Evolutionary conservation across 2,113 vertebrate genomes (phyloP).

Genomic region (Dinomys branickii): DNA sequence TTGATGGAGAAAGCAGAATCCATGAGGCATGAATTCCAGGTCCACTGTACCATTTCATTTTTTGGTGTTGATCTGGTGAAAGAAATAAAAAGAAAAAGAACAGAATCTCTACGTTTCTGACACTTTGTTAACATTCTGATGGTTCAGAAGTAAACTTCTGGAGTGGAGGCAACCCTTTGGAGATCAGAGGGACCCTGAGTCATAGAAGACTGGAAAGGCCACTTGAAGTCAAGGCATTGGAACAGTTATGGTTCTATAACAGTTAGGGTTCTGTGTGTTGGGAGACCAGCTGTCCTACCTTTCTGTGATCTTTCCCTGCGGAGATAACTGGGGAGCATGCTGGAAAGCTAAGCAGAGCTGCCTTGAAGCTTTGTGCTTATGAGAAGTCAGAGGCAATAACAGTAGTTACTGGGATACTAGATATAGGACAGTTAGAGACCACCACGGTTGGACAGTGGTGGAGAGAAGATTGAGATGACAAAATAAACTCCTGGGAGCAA

Average conservation of each 20-base stretch:
- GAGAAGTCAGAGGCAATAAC: background rate
- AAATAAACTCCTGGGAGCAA: background rate
- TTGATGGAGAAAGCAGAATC: slow-evolving; percentile 6
- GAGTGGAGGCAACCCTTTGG: background rate
- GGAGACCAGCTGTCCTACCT: background rate
- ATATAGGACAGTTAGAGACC: background rate
- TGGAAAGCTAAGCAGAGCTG: background rate
- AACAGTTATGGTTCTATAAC: fast-evolving
- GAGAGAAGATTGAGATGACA: background rate
- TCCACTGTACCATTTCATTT: slow-evolving; percentile 34
- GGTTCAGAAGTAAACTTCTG: background rate
- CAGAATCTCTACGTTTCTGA: background rate
- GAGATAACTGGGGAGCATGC: background rate
- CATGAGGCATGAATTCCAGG: slow-evolving; percentile 3
- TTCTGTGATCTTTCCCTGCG: background rate
- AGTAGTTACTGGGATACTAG: background rate
- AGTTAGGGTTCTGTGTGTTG: background rate
- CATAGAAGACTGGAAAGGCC: background rate
- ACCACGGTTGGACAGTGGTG: background rate
- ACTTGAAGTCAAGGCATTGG: background rate
- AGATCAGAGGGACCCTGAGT: background rate
- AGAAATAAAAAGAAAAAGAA: background rate
- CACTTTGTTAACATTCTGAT: slow-evolving; percentile 31
- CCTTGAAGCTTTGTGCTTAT: background rate
- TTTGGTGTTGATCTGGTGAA: background rate